Evolutionary conservation across 2,113 vertebrate genomes (phyloP), one percentile per base, ranked within the genome.

Genomic region (Sus scrofa): DNA sequence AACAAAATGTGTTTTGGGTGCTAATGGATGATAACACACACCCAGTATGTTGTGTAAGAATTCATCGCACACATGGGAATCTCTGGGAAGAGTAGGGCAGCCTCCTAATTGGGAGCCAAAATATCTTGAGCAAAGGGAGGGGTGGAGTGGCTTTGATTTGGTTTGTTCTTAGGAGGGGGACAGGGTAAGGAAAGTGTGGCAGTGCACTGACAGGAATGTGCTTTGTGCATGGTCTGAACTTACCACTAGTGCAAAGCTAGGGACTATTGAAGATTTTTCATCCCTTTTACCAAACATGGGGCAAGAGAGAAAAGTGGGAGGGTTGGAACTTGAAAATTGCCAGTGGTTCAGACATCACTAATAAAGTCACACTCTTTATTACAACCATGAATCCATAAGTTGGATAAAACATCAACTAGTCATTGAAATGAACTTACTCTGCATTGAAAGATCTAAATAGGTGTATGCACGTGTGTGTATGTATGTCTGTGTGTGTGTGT

Each of bases 201-300:
- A 37, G 44, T 6, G 0, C 12, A 54, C 19, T 7, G 44, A 70
- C 30, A 37, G 24, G 26, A 30, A 67, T 20, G 26, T 50, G 7
- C 44, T 37, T 62, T n/a, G 11, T 74, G 1, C 9, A 11, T 34
- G 20, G 4, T 91, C 34, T 93, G 15, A 62, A 52, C 3, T 37
- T 63, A 18, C 3, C 6, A 0, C 26, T 19, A 5, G 0, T 52
- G 2, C 9, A 10, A 54, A 37, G 7, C 7, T 26, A 89, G 14
- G 15, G 4, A 44, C 16, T 30, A 0, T 68, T 13, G 3, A 18
- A 18, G 15, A 14, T 30, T 62, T 75, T 50, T 26, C 8, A 44
- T 11, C 8, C 22, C 1, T 86, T 85, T 67, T 4, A 4, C 67
- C 30, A 39, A 15, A 22, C 22, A 4, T 71, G 54, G 27, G 74